Evolutionary conservation across 2,888 invertebrate genomes (phyloP).

Genomic region (Harpalus rubripes): DNA sequence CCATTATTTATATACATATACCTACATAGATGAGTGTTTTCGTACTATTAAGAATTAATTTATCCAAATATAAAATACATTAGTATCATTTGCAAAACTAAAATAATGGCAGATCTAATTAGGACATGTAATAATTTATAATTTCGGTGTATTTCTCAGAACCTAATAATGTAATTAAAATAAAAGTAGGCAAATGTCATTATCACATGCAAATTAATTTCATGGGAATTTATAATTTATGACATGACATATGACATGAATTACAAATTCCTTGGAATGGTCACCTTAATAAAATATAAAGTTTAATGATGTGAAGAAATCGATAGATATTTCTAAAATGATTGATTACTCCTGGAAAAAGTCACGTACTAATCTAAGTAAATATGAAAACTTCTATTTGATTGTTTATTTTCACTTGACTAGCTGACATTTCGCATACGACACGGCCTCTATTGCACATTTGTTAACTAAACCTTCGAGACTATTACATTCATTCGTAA

Average conservation of each 20-base stretch:
- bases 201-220: constrained; percentile 1
- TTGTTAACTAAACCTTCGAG: constrained; percentile 12
- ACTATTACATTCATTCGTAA: background rate
- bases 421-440: constrained; percentile 21
- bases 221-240: constrained; percentile 17
- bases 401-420: constrained; percentile 11
- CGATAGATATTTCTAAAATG: constrained; percentile 13
- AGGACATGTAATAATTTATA: too few relatives aligned
- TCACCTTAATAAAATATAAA: constrained; percentile 22
- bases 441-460: background rate
- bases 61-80: too few relatives aligned
- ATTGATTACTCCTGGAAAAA: constrained; percentile 10
- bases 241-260: background rate
- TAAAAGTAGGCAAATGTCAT: background rate
- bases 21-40: too few relatives aligned
- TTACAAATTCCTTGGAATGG: background rate
- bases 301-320: constrained; percentile 11
- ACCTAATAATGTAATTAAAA: background rate
- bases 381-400: constrained; percentile 23
- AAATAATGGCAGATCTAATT: too few relatives aligned
- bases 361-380: constrained; percentile 8
- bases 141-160: too few relatives aligned
- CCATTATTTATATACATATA: too few relatives aligned
- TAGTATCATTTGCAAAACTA: too few relatives aligned
- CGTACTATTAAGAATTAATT: too few relatives aligned